phyloP scores from a whole-genome alignment of 2,888 invertebrate genomes.

The Callinectes sapidus region DNA sequence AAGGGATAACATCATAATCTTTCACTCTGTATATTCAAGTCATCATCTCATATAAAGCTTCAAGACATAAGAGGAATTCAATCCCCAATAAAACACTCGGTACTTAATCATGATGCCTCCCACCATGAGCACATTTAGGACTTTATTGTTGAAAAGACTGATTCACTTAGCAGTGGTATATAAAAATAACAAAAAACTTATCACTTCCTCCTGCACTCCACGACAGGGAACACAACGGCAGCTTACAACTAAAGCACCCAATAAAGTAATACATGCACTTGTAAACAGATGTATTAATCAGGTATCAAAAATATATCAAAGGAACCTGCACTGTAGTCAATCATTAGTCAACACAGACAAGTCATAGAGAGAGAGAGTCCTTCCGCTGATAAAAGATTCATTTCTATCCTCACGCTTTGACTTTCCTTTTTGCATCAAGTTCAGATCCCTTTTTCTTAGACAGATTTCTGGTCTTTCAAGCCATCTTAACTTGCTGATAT shows the following conservation, averaged over 20 bases:
- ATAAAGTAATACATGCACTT: background rate
- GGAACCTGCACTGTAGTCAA: background rate
- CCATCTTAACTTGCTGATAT: too few relatives aligned
- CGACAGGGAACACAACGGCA: background rate
- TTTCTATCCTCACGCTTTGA: too few relatives aligned
- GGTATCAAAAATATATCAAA: background rate
- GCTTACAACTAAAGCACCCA: background rate
- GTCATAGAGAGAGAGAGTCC: too few relatives aligned
- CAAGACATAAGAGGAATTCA: too few relatives aligned
- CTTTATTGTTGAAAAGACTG: conserved; percentile 7
- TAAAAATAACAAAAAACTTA: background rate
- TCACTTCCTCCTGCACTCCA: background rate
- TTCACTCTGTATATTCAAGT: too few relatives aligned
- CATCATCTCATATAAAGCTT: too few relatives aligned
- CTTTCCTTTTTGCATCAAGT: too few relatives aligned
- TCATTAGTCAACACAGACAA: background rate
- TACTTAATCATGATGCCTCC: background rate
- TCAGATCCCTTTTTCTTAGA: too few relatives aligned
- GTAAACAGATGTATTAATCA: background rate
- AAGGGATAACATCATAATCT: too few relatives aligned
- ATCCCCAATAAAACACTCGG: too few relatives aligned
- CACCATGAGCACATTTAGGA: background rate
- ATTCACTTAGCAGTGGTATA: background rate
- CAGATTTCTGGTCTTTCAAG: too few relatives aligned
- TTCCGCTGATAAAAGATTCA: too few relatives aligned